phyloP scores from a whole-genome alignment of 2,888 invertebrate genomes.

The Netelia fuscicornis region DNA sequence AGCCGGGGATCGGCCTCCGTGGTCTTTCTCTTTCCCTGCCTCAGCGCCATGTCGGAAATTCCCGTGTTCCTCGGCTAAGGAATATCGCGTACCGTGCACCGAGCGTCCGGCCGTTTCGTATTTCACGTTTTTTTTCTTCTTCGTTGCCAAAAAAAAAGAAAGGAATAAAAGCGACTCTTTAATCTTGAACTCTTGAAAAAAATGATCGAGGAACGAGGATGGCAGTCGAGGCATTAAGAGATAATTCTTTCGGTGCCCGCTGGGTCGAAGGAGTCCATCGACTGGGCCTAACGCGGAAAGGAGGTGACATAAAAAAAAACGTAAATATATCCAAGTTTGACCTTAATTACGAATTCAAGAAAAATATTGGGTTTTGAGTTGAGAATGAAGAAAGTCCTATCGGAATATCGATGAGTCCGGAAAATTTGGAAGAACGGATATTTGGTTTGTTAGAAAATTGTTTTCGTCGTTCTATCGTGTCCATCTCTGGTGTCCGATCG shows the following conservation, averaged over 20 bases:
- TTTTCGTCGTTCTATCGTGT: not conserved
- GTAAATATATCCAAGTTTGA: no score
- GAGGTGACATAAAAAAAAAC: no score
- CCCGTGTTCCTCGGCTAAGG: slow-evolving; percentile 25
- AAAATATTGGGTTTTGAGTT: no score
- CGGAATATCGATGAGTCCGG: no score
- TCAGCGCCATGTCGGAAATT: slow-evolving; percentile 52
- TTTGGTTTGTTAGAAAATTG: no score
- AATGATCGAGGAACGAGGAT: slow-evolving; percentile 26
- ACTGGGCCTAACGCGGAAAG: no score
- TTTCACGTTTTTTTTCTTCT: slow-evolving; percentile 29
- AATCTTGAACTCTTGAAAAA: slow-evolving; percentile 25
- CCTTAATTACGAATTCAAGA: no score
- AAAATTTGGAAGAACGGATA: no score
- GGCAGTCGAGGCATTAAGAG: slow-evolving; percentile 24
- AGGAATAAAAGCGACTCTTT: slow-evolving; percentile 5
- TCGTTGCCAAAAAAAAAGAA: not conserved
- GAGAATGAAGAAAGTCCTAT: no score
- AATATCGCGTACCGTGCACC: slow-evolving; percentile 32
- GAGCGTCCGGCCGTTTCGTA: slow-evolving; percentile 17
- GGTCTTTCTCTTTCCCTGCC: slow-evolving; percentile 25
- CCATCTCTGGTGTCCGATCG: slow-evolving; percentile 1
- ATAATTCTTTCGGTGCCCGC: not conserved
- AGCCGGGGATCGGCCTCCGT: slow-evolving; percentile 64
- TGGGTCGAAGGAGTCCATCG: not conserved